These are phyloP conservation scores for Azemiops feae DNA, from an alignment of 2,113 vertebrate genomes.

Conservation along the genomic window DNA sequence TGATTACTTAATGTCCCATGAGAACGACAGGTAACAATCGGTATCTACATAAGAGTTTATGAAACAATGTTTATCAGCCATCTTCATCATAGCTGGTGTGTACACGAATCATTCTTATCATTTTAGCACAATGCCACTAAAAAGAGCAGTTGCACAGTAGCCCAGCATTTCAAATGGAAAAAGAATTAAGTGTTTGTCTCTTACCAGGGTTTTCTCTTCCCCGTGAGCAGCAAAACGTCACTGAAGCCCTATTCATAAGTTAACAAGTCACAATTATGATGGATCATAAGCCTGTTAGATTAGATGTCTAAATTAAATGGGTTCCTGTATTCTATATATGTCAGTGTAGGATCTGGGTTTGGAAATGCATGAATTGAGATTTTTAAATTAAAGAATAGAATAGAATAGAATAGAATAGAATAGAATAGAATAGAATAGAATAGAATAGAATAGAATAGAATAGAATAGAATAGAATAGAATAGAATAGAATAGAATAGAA, in stretches of 20 bases:
- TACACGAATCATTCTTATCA: constrained; percentile 20
- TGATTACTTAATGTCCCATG: constrained; percentile 3
- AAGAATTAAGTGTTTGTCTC: background rate
- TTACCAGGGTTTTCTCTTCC: background rate
- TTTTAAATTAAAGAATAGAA: background rate
- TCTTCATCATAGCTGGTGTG: constrained; percentile 16
- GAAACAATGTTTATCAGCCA: constrained; percentile 18
- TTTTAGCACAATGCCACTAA: constrained; percentile 1
- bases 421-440: too few relatives aligned
- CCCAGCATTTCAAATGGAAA: constrained; percentile 27
- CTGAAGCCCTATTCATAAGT: background rate
- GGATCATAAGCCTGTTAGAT: background rate
- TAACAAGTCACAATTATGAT: background rate
- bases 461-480: too few relatives aligned
- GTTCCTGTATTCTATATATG: background rate
- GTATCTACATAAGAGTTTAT: constrained; percentile 15
- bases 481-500: too few relatives aligned
- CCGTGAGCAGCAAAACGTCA: background rate
- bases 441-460: too few relatives aligned
- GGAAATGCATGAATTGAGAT: background rate
- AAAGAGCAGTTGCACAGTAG: rapidly evolving
- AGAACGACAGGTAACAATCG: constrained; percentile 17
- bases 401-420: too few relatives aligned
- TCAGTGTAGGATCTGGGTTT: background rate
- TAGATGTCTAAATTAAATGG: background rate